Evolutionary conservation across 2,113 vertebrate genomes (phyloP).

Genomic region (Bos javanicus): DNA sequence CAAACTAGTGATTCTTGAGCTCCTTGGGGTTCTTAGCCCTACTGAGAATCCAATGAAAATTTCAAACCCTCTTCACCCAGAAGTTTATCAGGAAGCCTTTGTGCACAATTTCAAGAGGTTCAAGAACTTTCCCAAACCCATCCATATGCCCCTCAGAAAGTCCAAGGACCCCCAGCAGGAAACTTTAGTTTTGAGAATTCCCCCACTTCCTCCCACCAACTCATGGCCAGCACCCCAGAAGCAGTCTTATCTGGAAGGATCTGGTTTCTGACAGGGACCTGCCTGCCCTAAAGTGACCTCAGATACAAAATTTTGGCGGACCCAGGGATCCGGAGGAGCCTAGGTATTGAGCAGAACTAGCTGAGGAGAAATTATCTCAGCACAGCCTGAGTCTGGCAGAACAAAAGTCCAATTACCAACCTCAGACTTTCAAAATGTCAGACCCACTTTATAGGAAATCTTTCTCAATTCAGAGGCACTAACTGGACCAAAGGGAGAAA

Average conservation of each 20-base stretch:
- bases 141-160: background rate
- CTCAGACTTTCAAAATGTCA: slow-evolving; percentile 60
- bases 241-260: background rate
- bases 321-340: background rate
- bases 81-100: background rate
- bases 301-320: background rate
- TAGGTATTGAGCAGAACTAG: slow-evolving; percentile 18
- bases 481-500: background rate
- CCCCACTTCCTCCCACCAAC: background rate
- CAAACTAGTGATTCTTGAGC: background rate
- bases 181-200: background rate
- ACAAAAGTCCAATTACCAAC: slow-evolving; percentile 43
- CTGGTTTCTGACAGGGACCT: background rate
- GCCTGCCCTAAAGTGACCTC: background rate
- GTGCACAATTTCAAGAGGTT: background rate
- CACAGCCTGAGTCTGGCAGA: slow-evolving; percentile 2
- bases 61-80: background rate
- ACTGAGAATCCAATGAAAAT: background rate
- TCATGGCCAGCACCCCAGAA: background rate
- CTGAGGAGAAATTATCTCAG: slow-evolving; percentile 23
- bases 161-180: background rate
- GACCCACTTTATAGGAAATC: slow-evolving; percentile 28
- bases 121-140: background rate
- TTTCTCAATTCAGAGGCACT: slow-evolving; percentile 5
- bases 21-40: background rate